Evolutionary conservation across 2,888 invertebrate genomes (phyloP).

Genomic region (Cryptosula pallasiana): DNA sequence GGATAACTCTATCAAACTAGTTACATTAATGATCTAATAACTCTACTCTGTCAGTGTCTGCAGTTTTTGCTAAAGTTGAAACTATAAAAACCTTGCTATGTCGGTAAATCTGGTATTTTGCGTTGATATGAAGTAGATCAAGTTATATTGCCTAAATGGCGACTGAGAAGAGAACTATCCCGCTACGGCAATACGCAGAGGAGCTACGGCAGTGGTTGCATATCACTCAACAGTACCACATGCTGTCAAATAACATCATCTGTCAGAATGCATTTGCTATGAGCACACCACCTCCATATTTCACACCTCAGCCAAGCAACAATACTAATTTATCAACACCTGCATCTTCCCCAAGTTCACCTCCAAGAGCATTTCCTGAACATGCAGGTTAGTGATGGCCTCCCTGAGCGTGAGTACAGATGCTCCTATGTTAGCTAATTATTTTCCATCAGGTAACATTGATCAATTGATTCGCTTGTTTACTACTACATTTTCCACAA

Average conservation of each 20-base stretch:
- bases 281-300: background rate
- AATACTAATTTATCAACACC: background rate
- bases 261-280: background rate
- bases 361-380: background rate
- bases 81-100: too few species aligned
- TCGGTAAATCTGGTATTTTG: too few species aligned
- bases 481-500: too few species aligned
- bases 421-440: too few species aligned
- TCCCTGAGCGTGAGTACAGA: too few species aligned
- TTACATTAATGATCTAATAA: too few species aligned
- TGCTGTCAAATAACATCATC: background rate
- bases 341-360: background rate
- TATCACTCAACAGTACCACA: background rate
- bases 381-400: background rate
- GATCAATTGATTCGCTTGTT: too few species aligned
- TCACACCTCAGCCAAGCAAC: background rate
- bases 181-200: background rate
- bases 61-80: too few species aligned
- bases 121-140: too few species aligned
- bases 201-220: conserved; percentile 1
- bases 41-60: too few species aligned
- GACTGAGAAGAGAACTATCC: background rate
- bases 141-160: background rate
- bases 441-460: too few species aligned
- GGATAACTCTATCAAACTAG: too few species aligned